These are phyloP conservation scores for Brachyptera risi DNA, from an alignment of 2,888 invertebrate species.

Conservation along the genomic window DNA sequence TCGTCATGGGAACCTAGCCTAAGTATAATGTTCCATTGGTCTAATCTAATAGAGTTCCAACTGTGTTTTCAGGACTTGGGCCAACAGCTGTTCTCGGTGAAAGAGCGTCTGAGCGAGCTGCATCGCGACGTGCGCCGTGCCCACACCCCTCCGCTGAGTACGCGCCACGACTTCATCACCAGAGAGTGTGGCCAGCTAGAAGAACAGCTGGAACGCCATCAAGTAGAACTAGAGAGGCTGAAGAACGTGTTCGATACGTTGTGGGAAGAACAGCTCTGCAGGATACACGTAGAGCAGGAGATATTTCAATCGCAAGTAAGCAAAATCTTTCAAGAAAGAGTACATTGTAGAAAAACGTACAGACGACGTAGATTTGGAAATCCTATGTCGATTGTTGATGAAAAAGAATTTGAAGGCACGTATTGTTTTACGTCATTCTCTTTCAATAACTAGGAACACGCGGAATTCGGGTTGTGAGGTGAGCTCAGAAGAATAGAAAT, in stretches of 20 bases:
- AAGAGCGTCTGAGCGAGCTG: slow-evolving; percentile 61
- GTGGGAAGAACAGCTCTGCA: slow-evolving; percentile 69
- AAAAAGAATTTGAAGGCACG: too few relatives aligned
- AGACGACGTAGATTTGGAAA: background rate
- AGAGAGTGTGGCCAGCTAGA: slow-evolving; percentile 57
- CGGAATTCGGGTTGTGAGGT: too few relatives aligned
- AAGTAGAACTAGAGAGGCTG: slow-evolving; percentile 57
- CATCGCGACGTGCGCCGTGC: slow-evolving; percentile 63
- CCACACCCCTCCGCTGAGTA: slow-evolving; percentile 46
- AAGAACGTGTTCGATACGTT: slow-evolving; percentile 57
- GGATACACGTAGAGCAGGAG: slow-evolving; percentile 67
- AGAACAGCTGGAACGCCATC: slow-evolving; percentile 57
- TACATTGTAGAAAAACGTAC: background rate
- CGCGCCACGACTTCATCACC: slow-evolving; percentile 51
- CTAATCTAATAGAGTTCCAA: too few relatives aligned
- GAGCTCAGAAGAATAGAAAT: too few relatives aligned
- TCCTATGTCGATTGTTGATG: background rate
- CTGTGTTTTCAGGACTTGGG: slow-evolving; percentile 51
- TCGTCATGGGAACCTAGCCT: too few relatives aligned
- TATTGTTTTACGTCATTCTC: too few relatives aligned
- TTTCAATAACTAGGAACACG: too few relatives aligned
- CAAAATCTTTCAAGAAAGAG: background rate
- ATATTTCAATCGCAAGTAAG: slow-evolving; percentile 55
- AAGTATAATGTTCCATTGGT: background rate
- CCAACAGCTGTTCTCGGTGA: slow-evolving; percentile 56